These are phyloP conservation scores for Sarcophilus harrisii DNA, from an alignment of 2,797 vertebrate species.

Conservation along the genomic window DNA sequence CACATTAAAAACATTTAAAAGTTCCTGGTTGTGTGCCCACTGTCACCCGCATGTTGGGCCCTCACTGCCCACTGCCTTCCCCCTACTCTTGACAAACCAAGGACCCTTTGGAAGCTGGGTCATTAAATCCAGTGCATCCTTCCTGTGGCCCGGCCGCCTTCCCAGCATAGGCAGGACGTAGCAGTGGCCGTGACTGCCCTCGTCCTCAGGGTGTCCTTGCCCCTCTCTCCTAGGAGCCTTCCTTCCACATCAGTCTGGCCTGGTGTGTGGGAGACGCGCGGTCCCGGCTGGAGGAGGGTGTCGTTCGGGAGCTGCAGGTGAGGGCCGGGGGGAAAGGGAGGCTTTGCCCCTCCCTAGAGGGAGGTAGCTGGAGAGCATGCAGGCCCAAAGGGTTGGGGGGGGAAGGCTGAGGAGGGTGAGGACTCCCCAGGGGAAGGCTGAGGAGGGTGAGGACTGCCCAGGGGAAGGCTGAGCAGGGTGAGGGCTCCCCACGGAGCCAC, in stretches of 20 bases:
- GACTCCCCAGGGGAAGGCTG: not conserved
- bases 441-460: too few relatives aligned
- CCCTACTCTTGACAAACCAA: not conserved
- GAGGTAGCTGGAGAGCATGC: not conserved
- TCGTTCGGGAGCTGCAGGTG: slow-evolving; percentile 92
- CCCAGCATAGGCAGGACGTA: not conserved
- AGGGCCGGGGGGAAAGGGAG: not conserved
- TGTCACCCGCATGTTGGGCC: not conserved
- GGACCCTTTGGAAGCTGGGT: not conserved
- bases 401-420: not conserved
- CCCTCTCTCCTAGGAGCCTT: slow-evolving; percentile 90
- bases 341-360: not conserved
- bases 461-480: not conserved
- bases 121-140: not conserved
- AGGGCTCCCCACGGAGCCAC: not conserved
- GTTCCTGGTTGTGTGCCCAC: not conserved
- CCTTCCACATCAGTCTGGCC: slow-evolving; percentile 95
- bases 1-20: not conserved
- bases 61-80: not conserved
- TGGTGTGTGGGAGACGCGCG: slow-evolving; percentile 93
- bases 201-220: accelerated
- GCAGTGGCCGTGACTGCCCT: accelerated
- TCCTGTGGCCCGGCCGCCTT: not conserved
- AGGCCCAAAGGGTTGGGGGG: not conserved
- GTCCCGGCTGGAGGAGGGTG: slow-evolving; percentile 83